These are phyloP conservation scores for Folsomia candida DNA, from an alignment of 2,888 invertebrate genomes.

Conservation along the genomic window DNA sequence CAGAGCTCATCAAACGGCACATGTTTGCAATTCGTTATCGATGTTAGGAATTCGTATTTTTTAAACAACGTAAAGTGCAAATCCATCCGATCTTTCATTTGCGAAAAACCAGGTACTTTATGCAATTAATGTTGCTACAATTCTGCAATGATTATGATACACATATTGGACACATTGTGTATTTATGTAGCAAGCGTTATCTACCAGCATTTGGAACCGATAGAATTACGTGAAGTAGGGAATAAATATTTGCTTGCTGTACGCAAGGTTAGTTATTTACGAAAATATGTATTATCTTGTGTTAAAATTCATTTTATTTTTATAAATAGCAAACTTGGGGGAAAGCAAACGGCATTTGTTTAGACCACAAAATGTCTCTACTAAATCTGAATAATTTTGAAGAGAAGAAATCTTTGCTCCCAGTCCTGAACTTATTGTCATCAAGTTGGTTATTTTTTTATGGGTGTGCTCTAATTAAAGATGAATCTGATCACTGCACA, in stretches of 20 bases:
- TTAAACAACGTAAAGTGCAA: not conserved
- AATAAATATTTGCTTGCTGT: not conserved
- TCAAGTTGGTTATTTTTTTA: not conserved
- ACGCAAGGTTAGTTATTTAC: not conserved
- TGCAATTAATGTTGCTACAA: no score
- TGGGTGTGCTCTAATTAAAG: no score
- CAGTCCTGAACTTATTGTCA: not conserved
- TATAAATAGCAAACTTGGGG: not conserved
- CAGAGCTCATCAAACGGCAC: not conserved
- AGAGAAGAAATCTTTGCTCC: not conserved
- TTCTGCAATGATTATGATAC: no score
- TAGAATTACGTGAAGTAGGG: not conserved
- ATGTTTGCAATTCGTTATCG: conserved; percentile 3
- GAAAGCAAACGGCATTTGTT: not conserved
- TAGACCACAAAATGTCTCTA: not conserved
- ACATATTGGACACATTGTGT: no score
- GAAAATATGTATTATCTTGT: no score
- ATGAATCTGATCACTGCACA: no score
- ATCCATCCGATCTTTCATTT: conserved; percentile 4
- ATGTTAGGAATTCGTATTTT: not conserved
- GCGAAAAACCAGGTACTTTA: conserved; percentile 2
- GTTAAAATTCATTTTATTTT: no score
- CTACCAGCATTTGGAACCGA: no score
- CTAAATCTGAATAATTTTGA: not conserved
- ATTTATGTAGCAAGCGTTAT: no score